These are phyloP conservation scores for Plagodis pulveraria DNA, from an alignment of 2,888 invertebrate species.

Conservation along the genomic window DNA sequence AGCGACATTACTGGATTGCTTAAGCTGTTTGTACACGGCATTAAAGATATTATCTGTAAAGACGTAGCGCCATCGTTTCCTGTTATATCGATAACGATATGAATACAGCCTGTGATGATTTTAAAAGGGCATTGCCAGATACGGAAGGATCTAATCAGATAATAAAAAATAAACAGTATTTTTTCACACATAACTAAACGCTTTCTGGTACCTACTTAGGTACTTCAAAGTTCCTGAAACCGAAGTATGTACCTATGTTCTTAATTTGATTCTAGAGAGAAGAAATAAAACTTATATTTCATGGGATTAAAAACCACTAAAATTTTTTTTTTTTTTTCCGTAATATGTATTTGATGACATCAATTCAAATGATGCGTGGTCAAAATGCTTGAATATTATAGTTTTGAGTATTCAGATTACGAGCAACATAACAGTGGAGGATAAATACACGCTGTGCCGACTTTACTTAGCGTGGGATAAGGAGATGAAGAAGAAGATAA, in stretches of 20 bases:
- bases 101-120: slow-evolving; percentile 48
- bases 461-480: no score
- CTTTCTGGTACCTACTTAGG: background rate
- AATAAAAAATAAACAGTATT: slow-evolving; percentile 48
- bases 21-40: slow-evolving; percentile 7
- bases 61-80: slow-evolving; percentile 54
- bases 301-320: no score
- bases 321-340: no score
- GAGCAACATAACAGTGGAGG: no score
- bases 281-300: no score
- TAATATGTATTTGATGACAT: no score
- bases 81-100: slow-evolving; percentile 67
- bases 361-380: no score
- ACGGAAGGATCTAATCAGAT: slow-evolving; percentile 64
- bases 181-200: slow-evolving; percentile 48
- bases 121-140: slow-evolving; percentile 79
- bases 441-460: no score
- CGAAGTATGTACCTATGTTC: background rate
- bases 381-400: no score
- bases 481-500: no score
- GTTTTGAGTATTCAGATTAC: no score
- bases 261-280: no score
- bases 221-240: slow-evolving; percentile 13
- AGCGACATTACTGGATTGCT: slow-evolving; percentile 11
- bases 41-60: slow-evolving; percentile 24